Evolutionary conservation across 1,140 invertebrate genomes (phyloP), one percentile per base, ranked within the genome.

Genomic region (Wiebesia pumilae): DNA sequence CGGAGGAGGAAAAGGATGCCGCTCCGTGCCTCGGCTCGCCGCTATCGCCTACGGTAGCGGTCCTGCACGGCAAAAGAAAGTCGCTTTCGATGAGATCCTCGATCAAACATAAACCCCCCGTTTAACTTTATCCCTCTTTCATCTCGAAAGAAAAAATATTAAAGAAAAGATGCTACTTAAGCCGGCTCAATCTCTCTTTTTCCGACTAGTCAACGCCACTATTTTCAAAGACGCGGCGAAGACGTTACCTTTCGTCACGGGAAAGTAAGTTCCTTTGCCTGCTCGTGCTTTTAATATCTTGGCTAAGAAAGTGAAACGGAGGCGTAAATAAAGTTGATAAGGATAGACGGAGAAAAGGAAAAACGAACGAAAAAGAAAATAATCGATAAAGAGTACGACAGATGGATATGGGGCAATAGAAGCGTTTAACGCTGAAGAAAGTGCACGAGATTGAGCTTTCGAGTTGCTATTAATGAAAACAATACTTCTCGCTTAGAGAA

Each of bases 401-500:
- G 33, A 30, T 69, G 33, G 21, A 19, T 69, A 30, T 10, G 33
- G 67, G 67, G 7, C 10, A 19, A 35, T 35, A 12, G 33, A 27
- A 14, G 58, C 4, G 10, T 62, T 62, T 62, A 62, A 62, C 4
- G 24, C 27, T 4, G 24, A 4, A 10, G 58, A 62, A 10, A 27
- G 58, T 6, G 14, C 24, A 62, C 9, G n/a, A 33, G 33, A 71
- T 38, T 38, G 69, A 35, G 30, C 9, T 24, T 54, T 58, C 24
- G 69, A 81, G 77, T 58, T 54, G 58, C 78, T n/a, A 84, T 51
- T 82, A 86, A 86, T 82, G 85, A 62, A 82, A 79, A 82, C 54
- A 82, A 73, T 85, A 75, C 73, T 69, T 65, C 82, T 75, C 89
- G 88, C 77, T 79, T 87, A 77, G 85, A 88, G 89, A 89, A 91